Conservation (phyloP, 2,888 invertebrate species). For the Hemicrepidius hirtus region DNA sequence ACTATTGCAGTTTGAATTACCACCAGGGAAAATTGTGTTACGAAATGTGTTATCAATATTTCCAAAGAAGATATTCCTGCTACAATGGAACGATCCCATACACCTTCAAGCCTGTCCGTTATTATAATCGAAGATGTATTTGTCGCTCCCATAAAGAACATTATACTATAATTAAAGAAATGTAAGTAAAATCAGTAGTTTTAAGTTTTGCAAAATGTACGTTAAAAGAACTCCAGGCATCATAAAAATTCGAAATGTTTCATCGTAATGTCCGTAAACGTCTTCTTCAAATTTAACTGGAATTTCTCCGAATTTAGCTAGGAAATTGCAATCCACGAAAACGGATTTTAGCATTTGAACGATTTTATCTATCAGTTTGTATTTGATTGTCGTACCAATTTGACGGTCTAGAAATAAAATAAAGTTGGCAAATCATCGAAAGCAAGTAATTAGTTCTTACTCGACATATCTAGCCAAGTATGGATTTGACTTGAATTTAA, state of each 20-base stretch:
- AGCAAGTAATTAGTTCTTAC: constrained; percentile 71
- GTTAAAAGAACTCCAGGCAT: constrained; percentile 89
- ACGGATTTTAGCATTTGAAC: constrained; percentile 79
- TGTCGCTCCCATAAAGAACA: constrained; percentile 89
- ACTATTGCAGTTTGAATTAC: constrained; percentile 80
- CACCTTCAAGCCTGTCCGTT: constrained; percentile 86
- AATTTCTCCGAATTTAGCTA: constrained; percentile 74
- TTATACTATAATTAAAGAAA: constrained; percentile 76
- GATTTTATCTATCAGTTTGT: constrained; percentile 81
- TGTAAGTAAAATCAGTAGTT: constrained; percentile 2
- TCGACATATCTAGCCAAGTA: constrained; percentile 85
- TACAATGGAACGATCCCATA: constrained; percentile 90
- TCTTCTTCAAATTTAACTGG: constrained; percentile 83
- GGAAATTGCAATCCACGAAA: constrained; percentile 79
- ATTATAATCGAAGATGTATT: constrained; percentile 89
- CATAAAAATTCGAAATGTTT: constrained; percentile 86
- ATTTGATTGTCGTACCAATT: constrained; percentile 84
- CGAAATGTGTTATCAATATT: constrained; percentile 87
- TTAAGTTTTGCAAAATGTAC: constrained; percentile 63
- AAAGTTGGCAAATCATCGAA: too few relatives aligned
- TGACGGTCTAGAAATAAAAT: constrained; percentile 83
- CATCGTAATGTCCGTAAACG: constrained; percentile 80
- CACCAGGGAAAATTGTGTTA: constrained; percentile 84
- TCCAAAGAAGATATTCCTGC: constrained; percentile 89
- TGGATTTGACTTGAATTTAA: constrained; percentile 79